Evolutionary conservation across 1,140 invertebrate genomes (phyloP).

Genomic region (Cyclargus thomasi): DNA sequence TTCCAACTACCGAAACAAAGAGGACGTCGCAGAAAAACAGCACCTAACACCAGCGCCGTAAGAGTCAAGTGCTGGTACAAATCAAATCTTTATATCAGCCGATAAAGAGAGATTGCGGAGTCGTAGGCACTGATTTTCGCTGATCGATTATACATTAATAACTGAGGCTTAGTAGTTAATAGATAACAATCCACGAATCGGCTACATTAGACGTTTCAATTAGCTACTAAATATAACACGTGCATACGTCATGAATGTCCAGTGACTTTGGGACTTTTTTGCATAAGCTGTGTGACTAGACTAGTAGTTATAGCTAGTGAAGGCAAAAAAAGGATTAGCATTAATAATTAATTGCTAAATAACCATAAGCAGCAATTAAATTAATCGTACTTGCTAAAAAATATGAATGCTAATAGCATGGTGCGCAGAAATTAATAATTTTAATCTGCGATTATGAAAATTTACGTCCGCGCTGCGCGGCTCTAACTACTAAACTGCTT

Average conservation of each 20-base stretch:
- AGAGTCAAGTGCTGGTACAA: not conserved
- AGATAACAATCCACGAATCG: conserved; percentile 1
- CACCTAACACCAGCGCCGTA: not conserved
- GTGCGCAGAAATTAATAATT: too few species aligned
- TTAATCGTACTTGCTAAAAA: too few species aligned
- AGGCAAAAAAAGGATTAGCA: too few species aligned
- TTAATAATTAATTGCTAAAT: too few species aligned
- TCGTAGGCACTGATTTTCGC: conserved; percentile 8
- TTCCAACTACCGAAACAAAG: not conserved
- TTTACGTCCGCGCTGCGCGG: too few species aligned
- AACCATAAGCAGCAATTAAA: too few species aligned
- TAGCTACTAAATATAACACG: not conserved
- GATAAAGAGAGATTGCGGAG: not conserved
- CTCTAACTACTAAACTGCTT: too few species aligned
- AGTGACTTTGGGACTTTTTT: too few species aligned
- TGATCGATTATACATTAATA: conserved; percentile 3
- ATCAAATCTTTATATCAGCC: not conserved
- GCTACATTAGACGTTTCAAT: conserved; percentile 2
- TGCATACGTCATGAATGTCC: not conserved
- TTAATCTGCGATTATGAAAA: too few species aligned
- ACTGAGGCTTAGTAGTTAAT: not conserved
- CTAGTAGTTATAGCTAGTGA: too few species aligned
- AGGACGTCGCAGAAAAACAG: not conserved
- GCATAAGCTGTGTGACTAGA: not conserved
- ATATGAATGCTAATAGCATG: too few species aligned